Conservation (phyloP, 1,140 invertebrate genomes). For the Zaprionus capensis region DNA sequence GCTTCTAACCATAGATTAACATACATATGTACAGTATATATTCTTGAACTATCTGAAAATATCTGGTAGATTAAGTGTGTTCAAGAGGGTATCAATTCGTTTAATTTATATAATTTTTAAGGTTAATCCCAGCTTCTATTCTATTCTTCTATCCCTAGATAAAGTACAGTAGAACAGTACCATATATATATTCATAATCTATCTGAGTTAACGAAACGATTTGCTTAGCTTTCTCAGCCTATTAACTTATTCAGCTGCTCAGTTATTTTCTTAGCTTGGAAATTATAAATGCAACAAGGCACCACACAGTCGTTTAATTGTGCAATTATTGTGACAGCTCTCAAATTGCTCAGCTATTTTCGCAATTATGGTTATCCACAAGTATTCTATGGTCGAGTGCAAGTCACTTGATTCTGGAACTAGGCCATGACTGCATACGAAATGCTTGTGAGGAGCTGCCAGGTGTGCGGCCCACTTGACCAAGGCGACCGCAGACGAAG, state of each 20-base stretch:
- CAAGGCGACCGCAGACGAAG: background rate
- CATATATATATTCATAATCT: too few relatives aligned
- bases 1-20: too few relatives aligned
- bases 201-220: too few relatives aligned
- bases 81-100: background rate
- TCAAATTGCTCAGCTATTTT: background rate
- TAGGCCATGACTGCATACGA: background rate
- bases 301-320: background rate
- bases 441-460: background rate
- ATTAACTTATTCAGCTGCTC: too few relatives aligned
- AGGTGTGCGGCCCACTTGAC: slow-evolving; percentile 7
- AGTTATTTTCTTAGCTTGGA: too few relatives aligned
- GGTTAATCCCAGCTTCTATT: background rate
- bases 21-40: too few relatives aligned
- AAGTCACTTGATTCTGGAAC: background rate
- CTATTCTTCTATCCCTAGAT: background rate
- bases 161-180: too few relatives aligned
- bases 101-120: too few relatives aligned
- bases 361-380: background rate
- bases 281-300: too few relatives aligned
- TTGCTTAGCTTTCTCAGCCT: too few relatives aligned
- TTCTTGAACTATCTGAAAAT: too few relatives aligned
- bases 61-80: too few relatives aligned
- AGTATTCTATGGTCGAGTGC: background rate
- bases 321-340: background rate